Evolutionary conservation across 30 jellyfish, hydroid and myxozoan genomes (phyloP), one percentile per base, ranked within the genome.

Genomic region (Phacellophora camtschatica): DNA sequence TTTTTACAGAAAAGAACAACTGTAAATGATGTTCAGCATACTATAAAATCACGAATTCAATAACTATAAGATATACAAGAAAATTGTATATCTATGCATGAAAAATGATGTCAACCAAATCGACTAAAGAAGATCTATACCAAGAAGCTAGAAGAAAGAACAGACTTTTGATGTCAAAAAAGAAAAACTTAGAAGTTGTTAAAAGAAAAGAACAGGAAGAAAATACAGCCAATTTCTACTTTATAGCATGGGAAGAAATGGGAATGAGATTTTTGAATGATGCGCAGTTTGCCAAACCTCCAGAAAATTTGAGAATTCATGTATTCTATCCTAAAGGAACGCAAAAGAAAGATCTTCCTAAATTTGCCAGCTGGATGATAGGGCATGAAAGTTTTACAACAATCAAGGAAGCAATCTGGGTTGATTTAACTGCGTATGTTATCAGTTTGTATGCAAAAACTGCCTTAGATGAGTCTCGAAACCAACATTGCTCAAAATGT

Each of bases 361-460:
- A 20, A 20, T 37, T 49, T 32, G 37, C 94, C 15, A 57, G 42
- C 22, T 82, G 94, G 82, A 6, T 82, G 23, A 79, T 46, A 48
- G 72, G 83, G 43, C 98, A 90, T 86, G 94, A 84, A 35, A 90
- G 98, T 42, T 46, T 83, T 25, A 90, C 98, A 0, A 74, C 70
- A 12, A 57, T 95, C 11, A 55, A 65, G 31, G 98, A 71, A 20
- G 96, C 98, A 18, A 37, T 90, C 10, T 90, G 98, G 98, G 73
- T 84, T 19, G 96, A 90, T 55, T 29, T 90, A 31, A 70, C 86
- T 28, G 96, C 96, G 3, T 90, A 75, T 57, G 68, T 90, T 24
- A 54, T 84, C 45, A 84, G 94, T 74, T 65, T 90, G 57, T 74
- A 90, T 36, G 82, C 98, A n/a, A 77, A 88, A 55, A 28, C 74